Base-by-base conservation (phyloP, 2,113 vertebrate species). In the Falcunculus frontatus region DNA sequence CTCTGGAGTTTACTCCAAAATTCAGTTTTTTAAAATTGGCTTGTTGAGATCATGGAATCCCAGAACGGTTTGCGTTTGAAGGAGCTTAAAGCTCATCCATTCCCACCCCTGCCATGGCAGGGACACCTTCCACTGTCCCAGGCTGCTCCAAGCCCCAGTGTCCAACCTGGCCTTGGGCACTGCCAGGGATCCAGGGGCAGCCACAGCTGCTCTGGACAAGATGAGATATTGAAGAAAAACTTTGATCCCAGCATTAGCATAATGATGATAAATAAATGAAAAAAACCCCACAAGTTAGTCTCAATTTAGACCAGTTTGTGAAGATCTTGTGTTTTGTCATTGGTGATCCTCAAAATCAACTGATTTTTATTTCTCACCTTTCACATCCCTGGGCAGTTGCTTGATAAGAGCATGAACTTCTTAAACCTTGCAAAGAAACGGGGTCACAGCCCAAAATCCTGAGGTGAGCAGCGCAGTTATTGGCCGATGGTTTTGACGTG, bases 31-130 rank as follows among this genome's bases (percentile, higher is more conserved):
- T n/a, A 50, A 9, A 63, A 55, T 55, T 55, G 56, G 1, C 6
- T 30, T 33, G 21, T 37, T 83, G 49, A 90, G 37, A 11, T 65
- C 12, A 7, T 19, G 52, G 33, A 44, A 46, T 52, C 13, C 18
- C 21, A 15, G 26, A 32, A 27, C 42, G 26, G n/a, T 8, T 55
- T 70, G 39, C 39, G 39, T 17, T 30, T 30, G 49, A 41, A 56
- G 35, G 41, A 49, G 1, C 7, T 63, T 32, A 22, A 35, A 22
- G 7, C 1, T 11, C 35, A 26, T 32, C 35, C 1, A 2, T 2
- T n/a, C 0, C 13, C 74, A 16, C 15, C 23, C 20, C 25, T 47
- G 41, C 47, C 57, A 25, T 22, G 81, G 56, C 70, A 65, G 60
- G 70, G 72, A n/a, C 65, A 63, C 13, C 76, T 81, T 0, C 44